Evolutionary conservation across 2,113 vertebrate species (phyloP), one percentile per base, ranked within the genome.

Genomic region (Silurus asotus): DNA sequence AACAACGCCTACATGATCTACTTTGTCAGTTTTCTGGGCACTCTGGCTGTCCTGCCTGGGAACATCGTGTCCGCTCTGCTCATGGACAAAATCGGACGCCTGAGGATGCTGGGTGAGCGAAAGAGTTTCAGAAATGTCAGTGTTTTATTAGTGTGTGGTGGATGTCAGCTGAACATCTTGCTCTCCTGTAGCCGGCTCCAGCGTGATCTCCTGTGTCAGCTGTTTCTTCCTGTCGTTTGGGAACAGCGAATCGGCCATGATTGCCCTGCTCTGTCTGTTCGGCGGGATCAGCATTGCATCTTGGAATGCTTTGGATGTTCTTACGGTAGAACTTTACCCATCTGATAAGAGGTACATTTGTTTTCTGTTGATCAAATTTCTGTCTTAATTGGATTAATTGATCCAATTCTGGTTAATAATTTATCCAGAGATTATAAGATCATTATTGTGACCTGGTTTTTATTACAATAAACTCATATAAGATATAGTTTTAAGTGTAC

Each of bases 1-100:
- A 98, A 98, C 82, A 98, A 97, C 0, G 98, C 98, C 92, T 99
- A 99, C 95, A 99, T 99, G 98, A 95, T 99, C 87, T 99, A 99
- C 93, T 99, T 99, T 0, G 97, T 99, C 93, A 99, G 98, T 90
- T 99, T 99, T 94, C 86, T 99, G 90, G 97, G 98, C 84, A 98
- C 98, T 0, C 90, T 99, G 93, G 98, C 98, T 0, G 98, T 99
- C 83, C 95, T 99, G 69, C 98, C 98, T 0, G 98, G 98, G 4
- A 99, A 99, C 92, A 99, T 99, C 0, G 97, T 99, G 88, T 98
- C 98, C 0, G 98, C 98, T 0, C 93, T 99, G 90, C 96, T 99
- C 86, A 98, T 99, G 98, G 98, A 99, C 94, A 99, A 99, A 95
- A 97, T 99, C 0, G 98, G 98, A 83, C 96, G 98, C 56, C 95